A percentile compares a stretch with the other conserved stretches of the same genome.
phyloP scores from a whole-genome alignment of 2,888 invertebrate species.

The Bibio marci region DNA sequence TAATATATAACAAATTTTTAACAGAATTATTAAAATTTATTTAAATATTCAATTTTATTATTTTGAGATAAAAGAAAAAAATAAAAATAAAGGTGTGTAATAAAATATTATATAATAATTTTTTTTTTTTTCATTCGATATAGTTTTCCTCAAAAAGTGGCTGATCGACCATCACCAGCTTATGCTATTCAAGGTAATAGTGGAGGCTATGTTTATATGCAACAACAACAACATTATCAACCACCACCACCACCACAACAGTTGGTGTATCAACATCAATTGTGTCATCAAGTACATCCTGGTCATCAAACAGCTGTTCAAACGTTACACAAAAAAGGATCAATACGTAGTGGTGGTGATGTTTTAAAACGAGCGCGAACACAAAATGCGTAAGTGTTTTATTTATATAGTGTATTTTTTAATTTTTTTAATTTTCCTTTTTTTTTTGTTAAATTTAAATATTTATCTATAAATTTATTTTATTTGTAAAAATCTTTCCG shows the following conservation, averaged over 20 bases:
- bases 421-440: too few species aligned
- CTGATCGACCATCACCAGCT: slow-evolving; percentile 25
- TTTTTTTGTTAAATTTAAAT: too few species aligned
- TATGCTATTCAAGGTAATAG: slow-evolving; percentile 7
- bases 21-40: too few species aligned
- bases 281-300: slow-evolving; percentile 21
- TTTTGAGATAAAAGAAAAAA: too few species aligned
- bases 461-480: too few species aligned
- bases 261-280: slow-evolving; percentile 15
- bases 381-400: slow-evolving; percentile 43
- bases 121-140: slow-evolving; percentile 6
- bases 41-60: too few species aligned
- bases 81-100: too few species aligned
- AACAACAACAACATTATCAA: slow-evolving; percentile 21
- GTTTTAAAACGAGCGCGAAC: slow-evolving; percentile 46
- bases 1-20: too few species aligned
- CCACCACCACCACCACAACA: slow-evolving; percentile 13
- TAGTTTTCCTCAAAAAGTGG: slow-evolving; percentile 29
- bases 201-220: slow-evolving; percentile 27
- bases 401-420: slow-evolving; percentile 7
- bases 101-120: too few species aligned
- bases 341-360: slow-evolving; percentile 42
- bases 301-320: slow-evolving; percentile 19
- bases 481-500: too few species aligned
- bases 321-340: slow-evolving; percentile 43